Evolutionary conservation across 2,797 vertebrate species (phyloP), one percentile per base, ranked within the genome.

Genomic region (Dendrocincla fuliginosa): DNA sequence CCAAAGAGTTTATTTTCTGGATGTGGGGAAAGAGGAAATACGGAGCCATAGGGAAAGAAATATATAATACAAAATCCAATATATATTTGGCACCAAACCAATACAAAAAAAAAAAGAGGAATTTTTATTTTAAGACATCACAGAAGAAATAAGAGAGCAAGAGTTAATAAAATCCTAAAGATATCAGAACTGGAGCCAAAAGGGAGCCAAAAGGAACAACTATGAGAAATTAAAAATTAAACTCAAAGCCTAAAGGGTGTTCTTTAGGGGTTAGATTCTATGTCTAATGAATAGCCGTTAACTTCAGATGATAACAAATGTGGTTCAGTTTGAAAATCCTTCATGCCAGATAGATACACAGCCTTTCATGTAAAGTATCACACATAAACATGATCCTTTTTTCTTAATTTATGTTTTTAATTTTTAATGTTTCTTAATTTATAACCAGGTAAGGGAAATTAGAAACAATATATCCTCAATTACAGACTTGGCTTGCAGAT

Each of bases 211-310:
- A 89, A 92, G 13, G 13, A 78, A 61, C 24, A 84, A 50, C 8
- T 53, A 65, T 10, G 15, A 81, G 18, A 80, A 90, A 92, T 75
- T 30, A 73, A 65, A 95, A 85, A 68, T 8, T 85, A 91, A 89
- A 92, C 53, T 32, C 10, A 86, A 87, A 69, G 52, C 16, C 49
- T 37, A 73, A 89, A 69, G 4, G 5, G 14, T 73, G 24, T 55
- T 60, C 27, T 60, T 73, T 22, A 32, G 18, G 27, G 23, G 24
- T 73, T 89, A 77, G 13, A 80, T 56, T 82, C 44, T 53, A 32
- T 7, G 41, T 18, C n/a, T 60, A 74, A 56, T 24, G 19, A 80
- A 77, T 3, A 46, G 49, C 16, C 59, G 60, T 65, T 89, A 79
- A 74, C 13, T 89, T 90, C 83, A 83, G 56, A 53, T 32, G 28